These are phyloP conservation scores for Lasioglossum calceatum DNA, from an alignment of 2,888 invertebrate genomes.

Conservation along the genomic window DNA sequence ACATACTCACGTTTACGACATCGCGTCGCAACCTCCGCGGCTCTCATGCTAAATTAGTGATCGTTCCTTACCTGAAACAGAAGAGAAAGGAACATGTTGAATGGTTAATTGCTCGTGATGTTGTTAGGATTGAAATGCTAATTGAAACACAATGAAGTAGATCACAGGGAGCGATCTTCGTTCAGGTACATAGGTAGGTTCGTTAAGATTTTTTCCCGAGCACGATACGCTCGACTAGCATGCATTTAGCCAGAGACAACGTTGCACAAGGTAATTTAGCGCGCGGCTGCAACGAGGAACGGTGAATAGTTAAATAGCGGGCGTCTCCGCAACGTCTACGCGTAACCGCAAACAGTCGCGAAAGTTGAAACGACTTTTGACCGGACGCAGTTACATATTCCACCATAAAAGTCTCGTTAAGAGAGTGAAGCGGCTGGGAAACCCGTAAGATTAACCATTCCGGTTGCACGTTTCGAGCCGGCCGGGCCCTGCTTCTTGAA, in stretches of 20 bases:
- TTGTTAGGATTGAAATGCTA: slow-evolving; percentile 22
- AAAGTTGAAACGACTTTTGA: slow-evolving; percentile 58
- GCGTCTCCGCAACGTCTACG: slow-evolving; percentile 8
- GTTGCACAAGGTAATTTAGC: slow-evolving; percentile 19
- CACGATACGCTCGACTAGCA: neutral
- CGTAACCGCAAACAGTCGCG: slow-evolving; percentile 30
- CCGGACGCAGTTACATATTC: slow-evolving; percentile 48
- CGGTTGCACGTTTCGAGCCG: slow-evolving; percentile 34
- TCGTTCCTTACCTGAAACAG: slow-evolving; percentile 76
- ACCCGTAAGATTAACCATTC: slow-evolving; percentile 50
- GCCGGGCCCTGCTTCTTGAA: slow-evolving; percentile 29
- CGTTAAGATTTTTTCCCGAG: neutral
- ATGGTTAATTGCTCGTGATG: slow-evolving; percentile 66
- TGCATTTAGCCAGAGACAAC: neutral
- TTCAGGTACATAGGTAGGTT: neutral
- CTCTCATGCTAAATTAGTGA: neutral
- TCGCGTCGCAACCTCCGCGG: neutral
- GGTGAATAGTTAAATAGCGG: slow-evolving; percentile 29
- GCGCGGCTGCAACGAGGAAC: neutral
- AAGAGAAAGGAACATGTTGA: slow-evolving; percentile 68
- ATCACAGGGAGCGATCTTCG: neutral
- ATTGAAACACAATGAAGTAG: slow-evolving; percentile 18
- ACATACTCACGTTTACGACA: slow-evolving; percentile 38
- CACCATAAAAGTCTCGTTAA: slow-evolving; percentile 55
- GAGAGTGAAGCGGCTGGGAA: slow-evolving; percentile 13